Base-by-base conservation (phyloP, 2,888 invertebrate genomes). In the Calameuta pallipes region DNA sequence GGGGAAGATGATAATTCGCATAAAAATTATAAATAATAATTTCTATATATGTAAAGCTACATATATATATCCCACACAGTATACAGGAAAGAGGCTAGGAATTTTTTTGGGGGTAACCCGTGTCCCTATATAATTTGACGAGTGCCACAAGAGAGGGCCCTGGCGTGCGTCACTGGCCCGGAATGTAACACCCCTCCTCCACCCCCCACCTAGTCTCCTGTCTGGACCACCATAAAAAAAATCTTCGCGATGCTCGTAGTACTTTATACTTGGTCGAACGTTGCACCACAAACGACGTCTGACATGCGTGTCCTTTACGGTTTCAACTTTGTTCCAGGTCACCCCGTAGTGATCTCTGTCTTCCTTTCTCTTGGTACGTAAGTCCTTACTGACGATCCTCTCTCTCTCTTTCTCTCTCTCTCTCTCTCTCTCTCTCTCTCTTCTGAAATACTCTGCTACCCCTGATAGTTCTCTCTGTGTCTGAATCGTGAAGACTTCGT, bases 181-280 rank as follows among this genome's bases (percentile, higher is more conserved):
- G 89, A 90, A 90, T 90, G 89, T 87, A 87, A 89, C 88, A 88
- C 87, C 86, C 70, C 30, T 82, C 79, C 78, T 76, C 15, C 88
- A 87, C 88, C 85, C 70, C 77, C 76, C 15, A 13, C 33, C 30
- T 36, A 36, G 36, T 9, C 70, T 12, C n/a, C 31, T 70, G 70
- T 70, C 70, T 82, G 83, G 75, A 77, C 82, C 81, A 79, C 78
- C 79, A 76, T 80, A 82, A 83, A 80, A 81, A 82, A 80, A 80
- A 78, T 75, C 77, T 80, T 56, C 75, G 76, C 70, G 79, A 78
- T 78, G 75, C 70, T 79, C 78, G 76, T 76, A 81, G 79, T 78
- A 73, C 13, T 41, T 70, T 70, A 70, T 70, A 70, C 30, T 41
- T 12, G 30, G 70, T 33, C 15, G 70, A 70, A 30, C 70, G 70